Percentiles rank a stretch among this genome's conserved stretches.
Conservation (phyloP, 2,113 vertebrate species). For the Mesembrinibis cayennensis region DNA sequence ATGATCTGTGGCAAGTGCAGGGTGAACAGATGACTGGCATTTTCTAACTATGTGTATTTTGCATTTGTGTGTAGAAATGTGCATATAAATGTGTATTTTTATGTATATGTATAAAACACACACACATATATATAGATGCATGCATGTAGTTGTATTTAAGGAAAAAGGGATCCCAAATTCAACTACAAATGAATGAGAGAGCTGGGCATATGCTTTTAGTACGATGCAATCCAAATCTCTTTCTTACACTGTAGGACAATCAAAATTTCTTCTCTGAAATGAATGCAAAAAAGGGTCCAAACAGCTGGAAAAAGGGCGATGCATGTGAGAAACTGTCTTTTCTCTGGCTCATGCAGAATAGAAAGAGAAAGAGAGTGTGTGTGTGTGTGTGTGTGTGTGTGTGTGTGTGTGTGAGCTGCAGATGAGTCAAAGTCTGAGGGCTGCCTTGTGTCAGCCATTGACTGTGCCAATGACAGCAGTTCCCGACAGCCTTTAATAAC, state of each 20-base stretch:
- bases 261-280: background rate
- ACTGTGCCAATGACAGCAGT: slow-evolving; percentile 53
- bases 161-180: background rate
- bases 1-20: background rate
- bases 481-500: slow-evolving; percentile 41
- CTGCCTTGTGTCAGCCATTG: slow-evolving; percentile 51
- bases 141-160: background rate
- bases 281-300: background rate
- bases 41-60: background rate
- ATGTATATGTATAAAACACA: background rate
- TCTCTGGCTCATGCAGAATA: background rate
- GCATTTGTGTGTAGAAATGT: background rate
- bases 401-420: background rate
- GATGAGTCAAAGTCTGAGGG: slow-evolving; percentile 62
- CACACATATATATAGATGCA: background rate
- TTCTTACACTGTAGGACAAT: background rate
- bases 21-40: background rate
- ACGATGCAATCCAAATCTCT: background rate
- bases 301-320: slow-evolving; percentile 16
- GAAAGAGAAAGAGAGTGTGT: background rate
- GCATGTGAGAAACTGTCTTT: background rate
- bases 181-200: background rate
- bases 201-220: background rate
- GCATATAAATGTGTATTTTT: background rate
- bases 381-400: background rate